Percentiles rank a stretch among this genome's conserved stretches.
These are phyloP conservation scores for Drosophila kanapiae DNA, from an alignment of 1,140 invertebrate species.

Conservation along the genomic window DNA sequence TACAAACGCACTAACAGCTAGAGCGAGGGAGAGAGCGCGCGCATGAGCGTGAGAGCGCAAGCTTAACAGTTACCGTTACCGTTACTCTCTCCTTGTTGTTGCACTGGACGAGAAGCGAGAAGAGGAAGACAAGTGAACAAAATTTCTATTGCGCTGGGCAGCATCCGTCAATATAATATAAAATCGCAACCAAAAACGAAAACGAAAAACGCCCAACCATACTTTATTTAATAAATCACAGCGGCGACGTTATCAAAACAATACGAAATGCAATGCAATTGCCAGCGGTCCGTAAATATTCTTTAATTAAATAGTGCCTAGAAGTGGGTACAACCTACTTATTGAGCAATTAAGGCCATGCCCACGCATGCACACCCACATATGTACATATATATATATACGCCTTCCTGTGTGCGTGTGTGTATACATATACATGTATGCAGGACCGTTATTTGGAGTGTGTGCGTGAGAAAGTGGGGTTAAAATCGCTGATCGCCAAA, in stretches of 20 bases:
- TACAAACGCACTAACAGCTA: slow-evolving; percentile 52
- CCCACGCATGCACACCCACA: slow-evolving; percentile 48
- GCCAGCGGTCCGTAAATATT: slow-evolving; percentile 33
- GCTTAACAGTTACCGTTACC: slow-evolving; percentile 52
- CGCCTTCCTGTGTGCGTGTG: slow-evolving; percentile 9
- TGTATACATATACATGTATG: slow-evolving; percentile 5
- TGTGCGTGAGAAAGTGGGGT: slow-evolving; percentile 17
- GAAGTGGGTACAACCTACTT: slow-evolving; percentile 60
- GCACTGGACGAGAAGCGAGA: slow-evolving; percentile 43
- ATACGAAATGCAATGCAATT: slow-evolving; percentile 25
- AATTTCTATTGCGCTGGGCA: slow-evolving; percentile 78
- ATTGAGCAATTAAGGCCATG: slow-evolving; percentile 74
- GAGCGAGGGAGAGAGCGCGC: slow-evolving; percentile 8
- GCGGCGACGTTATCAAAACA: neutral
- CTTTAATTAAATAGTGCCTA: slow-evolving; percentile 64
- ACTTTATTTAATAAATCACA: neutral
- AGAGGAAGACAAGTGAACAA: slow-evolving; percentile 76
- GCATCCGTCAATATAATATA: slow-evolving; percentile 61
- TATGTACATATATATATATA: slow-evolving; percentile 18
- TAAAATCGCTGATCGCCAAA: slow-evolving; percentile 28
- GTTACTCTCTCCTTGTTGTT: slow-evolving; percentile 43
- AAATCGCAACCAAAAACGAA: slow-evolving; percentile 6
- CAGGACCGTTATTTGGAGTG: slow-evolving; percentile 26
- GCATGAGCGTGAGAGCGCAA: slow-evolving; percentile 32
- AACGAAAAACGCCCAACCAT: slow-evolving; percentile 4